These are phyloP conservation scores for Champsocephalus gunnari DNA, from an alignment of 2,797 vertebrate genomes.

Conservation along the genomic window DNA sequence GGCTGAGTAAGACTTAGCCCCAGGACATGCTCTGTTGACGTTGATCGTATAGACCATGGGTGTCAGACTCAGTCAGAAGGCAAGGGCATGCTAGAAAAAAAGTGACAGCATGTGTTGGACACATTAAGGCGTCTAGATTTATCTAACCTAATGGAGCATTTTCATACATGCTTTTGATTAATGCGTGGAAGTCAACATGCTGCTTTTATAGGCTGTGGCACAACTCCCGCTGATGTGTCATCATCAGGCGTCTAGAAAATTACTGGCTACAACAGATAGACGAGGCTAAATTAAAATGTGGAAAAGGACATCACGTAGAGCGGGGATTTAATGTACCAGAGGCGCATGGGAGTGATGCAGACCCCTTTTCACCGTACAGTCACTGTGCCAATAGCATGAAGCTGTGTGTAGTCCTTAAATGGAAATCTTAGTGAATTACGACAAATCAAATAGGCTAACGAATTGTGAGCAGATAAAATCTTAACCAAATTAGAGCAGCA, in stretches of 20 bases:
- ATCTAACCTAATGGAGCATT: slow-evolving; percentile 59
- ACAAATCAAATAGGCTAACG: slow-evolving; percentile 65
- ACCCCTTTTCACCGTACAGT: slow-evolving; percentile 46
- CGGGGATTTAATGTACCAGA: slow-evolving; percentile 58
- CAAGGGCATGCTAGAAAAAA: slow-evolving; percentile 45
- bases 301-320: slow-evolving; percentile 60
- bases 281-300: slow-evolving; percentile 70
- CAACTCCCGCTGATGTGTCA: slow-evolving; percentile 69
- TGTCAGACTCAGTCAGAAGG: slow-evolving; percentile 75
- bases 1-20: slow-evolving; percentile 77
- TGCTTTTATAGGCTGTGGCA: slow-evolving; percentile 62
- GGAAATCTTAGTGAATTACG: slow-evolving; percentile 62
- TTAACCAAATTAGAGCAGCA: slow-evolving; percentile 49
- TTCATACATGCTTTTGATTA: slow-evolving; percentile 67
- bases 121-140: slow-evolving; percentile 51
- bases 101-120: slow-evolving; percentile 59
- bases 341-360: slow-evolving; percentile 63
- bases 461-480: slow-evolving; percentile 63
- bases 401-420: slow-evolving; percentile 52
- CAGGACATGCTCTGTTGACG: slow-evolving; percentile 70
- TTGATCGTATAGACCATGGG: slow-evolving; percentile 75
- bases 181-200: slow-evolving; percentile 48
- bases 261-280: slow-evolving; percentile 66
- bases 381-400: slow-evolving; percentile 58
- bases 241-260: slow-evolving; percentile 68